Conservation (phyloP, 2,797 vertebrate genomes). For the Enteromius afrohamiltoni region DNA sequence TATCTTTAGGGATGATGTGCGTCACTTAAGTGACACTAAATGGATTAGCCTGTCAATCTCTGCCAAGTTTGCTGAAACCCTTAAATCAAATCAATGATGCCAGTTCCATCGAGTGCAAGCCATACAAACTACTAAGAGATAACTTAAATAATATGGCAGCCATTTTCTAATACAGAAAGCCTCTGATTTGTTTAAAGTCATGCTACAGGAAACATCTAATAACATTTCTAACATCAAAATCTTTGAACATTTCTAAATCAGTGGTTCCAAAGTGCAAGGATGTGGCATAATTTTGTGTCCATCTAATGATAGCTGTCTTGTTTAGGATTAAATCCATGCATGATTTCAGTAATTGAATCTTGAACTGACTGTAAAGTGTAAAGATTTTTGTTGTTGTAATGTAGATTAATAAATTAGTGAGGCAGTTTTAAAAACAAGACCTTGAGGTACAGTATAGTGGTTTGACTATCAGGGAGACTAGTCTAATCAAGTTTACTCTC, state of each 20-base stretch:
- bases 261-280: not conserved
- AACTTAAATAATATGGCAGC: slow-evolving; percentile 20
- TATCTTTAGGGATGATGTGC: slow-evolving; percentile 41
- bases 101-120: slow-evolving; percentile 21
- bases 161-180: slow-evolving; percentile 29
- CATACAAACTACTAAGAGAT: slow-evolving; percentile 38
- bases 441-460: not conserved
- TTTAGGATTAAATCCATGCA: not conserved
- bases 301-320: not conserved
- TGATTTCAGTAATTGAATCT: slow-evolving; percentile 6
- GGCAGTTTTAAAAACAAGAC: not conserved
- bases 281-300: not conserved
- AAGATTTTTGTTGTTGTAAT: not conserved
- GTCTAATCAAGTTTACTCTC: slow-evolving; percentile 11
- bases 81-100: slow-evolving; percentile 53
- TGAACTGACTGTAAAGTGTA: not conserved
- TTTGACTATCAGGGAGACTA: not conserved
- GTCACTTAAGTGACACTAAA: slow-evolving; percentile 18
- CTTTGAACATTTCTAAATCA: slow-evolving; percentile 9
- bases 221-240: slow-evolving; percentile 18
- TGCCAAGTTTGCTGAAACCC: slow-evolving; percentile 18
- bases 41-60: slow-evolving; percentile 57
- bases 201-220: slow-evolving; percentile 1
- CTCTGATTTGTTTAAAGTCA: slow-evolving; percentile 13
- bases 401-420: not conserved